A percentile compares a stretch with the other conserved stretches of the same genome.
Conservation (phyloP, 1,140 invertebrate species). For the Achatina immaculata region DNA sequence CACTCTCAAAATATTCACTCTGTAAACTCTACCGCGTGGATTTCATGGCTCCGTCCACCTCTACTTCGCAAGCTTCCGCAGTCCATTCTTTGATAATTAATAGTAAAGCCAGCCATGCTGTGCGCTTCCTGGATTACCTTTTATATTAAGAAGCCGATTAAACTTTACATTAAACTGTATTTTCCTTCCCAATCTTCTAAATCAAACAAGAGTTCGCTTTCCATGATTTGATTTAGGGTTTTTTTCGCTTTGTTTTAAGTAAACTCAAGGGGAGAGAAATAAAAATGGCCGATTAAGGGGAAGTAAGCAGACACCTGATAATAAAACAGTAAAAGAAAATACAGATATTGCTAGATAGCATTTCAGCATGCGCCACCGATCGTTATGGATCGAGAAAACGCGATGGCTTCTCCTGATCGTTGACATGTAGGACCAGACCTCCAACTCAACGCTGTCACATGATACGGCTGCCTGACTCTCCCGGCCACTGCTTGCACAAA, state of each 20-base stretch:
- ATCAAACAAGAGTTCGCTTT: conserved; percentile 8
- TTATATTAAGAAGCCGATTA: neutral
- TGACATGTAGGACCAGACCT: conserved; percentile 2
- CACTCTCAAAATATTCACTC: neutral
- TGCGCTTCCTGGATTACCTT: neutral
- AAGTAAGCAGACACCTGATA: conserved; percentile 5
- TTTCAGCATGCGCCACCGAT: neutral
- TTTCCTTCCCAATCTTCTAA: neutral
- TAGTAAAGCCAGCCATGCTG: neutral
- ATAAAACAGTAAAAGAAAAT: neutral
- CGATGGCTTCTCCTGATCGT: neutral
- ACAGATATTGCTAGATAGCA: conserved; percentile 2
- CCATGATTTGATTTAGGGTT: neutral
- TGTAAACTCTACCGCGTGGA: neutral
- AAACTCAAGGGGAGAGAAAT: conserved; percentile 16
- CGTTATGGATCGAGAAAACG: conserved; percentile 14
- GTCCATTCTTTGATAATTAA: conserved; percentile 1
- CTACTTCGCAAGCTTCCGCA: neutral
- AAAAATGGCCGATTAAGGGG: conserved; percentile 23
- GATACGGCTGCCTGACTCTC: neutral
- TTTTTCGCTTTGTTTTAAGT: conserved; percentile 21
- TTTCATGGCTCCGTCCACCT: neutral
- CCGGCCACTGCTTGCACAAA: neutral
- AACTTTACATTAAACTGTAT: neutral
- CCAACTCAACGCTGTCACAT: neutral